Base-by-base conservation (phyloP, 2,888 invertebrate genomes). In the Actias luna region DNA sequence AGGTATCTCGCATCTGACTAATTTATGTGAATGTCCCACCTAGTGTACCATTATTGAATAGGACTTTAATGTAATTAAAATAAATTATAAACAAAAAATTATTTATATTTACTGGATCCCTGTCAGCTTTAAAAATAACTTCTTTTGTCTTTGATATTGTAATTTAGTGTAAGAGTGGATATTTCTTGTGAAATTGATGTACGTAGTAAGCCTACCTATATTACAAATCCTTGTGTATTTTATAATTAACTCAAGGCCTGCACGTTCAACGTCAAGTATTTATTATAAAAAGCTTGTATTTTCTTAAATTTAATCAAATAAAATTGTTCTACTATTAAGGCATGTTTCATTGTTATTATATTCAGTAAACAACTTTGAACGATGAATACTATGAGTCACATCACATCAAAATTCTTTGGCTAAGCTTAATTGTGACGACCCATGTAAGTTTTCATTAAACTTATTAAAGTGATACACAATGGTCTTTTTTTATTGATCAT, bases 341-440 rank as follows among this genome's bases (percentile, higher is more conserved):
- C 74, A 77, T 77, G 75, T 79, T 79, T 71, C 79, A 79, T 82
- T 81, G 79, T 80, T 81, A 76, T 80, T n/a, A 67, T 70, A 71
- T 71, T 71, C 67, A 73, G 70, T 73, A 71, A 66, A 71, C 65
- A 74, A 74, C 64, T 31, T 33, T 27, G 42, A 46, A 25, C 50
- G 25, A 36, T 57, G 22, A 39, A 22, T 27, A 14, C 29, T 42
- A 58, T 76, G 83, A 83, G 87, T 85, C 84, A 85, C 82, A 76
- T 78, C 76, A 85, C 86, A 84, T 85, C 85, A 80, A 85, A 76
- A 86, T 89, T 87, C 79, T 87, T 88, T 93, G 89, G 89, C 90
- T 86, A 92, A 92, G 93, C 92, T 92, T 93, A 89, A 91, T 90
- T 93, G 92, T 93, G 93, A 93, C 93, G 92, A 92, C 92, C 88